Evolutionary conservation across 1,140 invertebrate genomes (phyloP).

Genomic region (Drosophila burlai): DNA sequence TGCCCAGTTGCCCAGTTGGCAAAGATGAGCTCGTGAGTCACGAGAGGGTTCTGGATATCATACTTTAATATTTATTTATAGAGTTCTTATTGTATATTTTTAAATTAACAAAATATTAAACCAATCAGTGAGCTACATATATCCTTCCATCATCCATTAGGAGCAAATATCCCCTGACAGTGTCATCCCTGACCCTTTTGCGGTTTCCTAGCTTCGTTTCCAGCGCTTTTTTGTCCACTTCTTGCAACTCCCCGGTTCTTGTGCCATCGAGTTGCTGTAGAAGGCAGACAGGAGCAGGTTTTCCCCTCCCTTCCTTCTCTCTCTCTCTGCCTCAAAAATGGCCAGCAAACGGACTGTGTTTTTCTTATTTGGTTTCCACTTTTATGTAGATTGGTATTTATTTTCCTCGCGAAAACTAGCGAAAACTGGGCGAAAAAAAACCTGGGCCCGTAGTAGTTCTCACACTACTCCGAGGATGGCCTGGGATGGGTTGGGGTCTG

Average conservation of each 20-base stretch:
- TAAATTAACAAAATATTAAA: background rate
- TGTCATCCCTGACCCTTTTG: slow-evolving; percentile 25
- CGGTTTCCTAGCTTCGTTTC: slow-evolving; percentile 50
- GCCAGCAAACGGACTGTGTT: slow-evolving; percentile 63
- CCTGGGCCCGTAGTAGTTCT: slow-evolving; percentile 55
- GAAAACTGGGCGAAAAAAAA: slow-evolving; percentile 42
- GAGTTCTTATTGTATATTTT: background rate
- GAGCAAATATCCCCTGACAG: too few species aligned
- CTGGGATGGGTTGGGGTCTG: slow-evolving; percentile 36
- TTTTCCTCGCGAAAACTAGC: slow-evolving; percentile 75
- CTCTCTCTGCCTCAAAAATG: slow-evolving; percentile 35
- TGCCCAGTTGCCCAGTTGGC: slow-evolving; percentile 36
- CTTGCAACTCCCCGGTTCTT: slow-evolving; percentile 22
- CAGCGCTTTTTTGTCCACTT: slow-evolving; percentile 42
- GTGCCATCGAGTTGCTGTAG: slow-evolving; percentile 39
- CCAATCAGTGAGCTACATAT: background rate
- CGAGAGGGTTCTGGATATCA: background rate
- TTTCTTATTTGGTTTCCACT: slow-evolving; percentile 81
- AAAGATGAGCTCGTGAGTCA: slow-evolving; percentile 30
- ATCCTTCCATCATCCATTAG: background rate
- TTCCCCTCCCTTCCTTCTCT: slow-evolving; percentile 32
- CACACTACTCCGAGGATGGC: slow-evolving; percentile 54
- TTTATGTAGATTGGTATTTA: slow-evolving; percentile 84
- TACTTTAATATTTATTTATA: background rate
- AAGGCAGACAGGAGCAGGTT: slow-evolving; percentile 65